These are phyloP conservation scores for Paradoxurus hermaphroditus DNA, from an alignment of 2,113 vertebrate genomes.

Conservation along the genomic window DNA sequence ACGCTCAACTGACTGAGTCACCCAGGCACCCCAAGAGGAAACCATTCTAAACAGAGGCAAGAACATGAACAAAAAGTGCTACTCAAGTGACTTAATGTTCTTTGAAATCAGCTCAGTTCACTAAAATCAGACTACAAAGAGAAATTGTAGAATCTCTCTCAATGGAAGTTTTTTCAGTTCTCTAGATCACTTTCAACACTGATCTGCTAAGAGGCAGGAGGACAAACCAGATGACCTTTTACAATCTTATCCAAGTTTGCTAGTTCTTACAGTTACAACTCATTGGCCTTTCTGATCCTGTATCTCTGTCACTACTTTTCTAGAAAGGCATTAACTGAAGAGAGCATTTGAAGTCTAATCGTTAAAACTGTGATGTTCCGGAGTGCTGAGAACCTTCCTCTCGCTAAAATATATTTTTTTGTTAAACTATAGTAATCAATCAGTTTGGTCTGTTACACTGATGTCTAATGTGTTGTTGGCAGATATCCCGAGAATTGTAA, in stretches of 20 bases:
- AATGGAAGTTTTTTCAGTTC: background rate
- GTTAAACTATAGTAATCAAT: background rate
- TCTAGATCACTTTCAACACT: background rate
- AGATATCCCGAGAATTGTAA: background rate
- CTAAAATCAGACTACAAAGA: background rate
- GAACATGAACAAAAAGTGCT: background rate
- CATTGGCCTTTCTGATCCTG: background rate
- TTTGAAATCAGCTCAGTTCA: background rate
- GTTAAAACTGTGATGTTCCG: slow-evolving; percentile 1
- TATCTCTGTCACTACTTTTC: background rate
- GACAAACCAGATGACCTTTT: background rate
- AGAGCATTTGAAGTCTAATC: background rate
- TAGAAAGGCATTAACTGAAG: background rate
- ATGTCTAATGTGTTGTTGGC: background rate
- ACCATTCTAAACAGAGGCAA: background rate
- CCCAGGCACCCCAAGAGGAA: no score
- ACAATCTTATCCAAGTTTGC: background rate
- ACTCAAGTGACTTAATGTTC: slow-evolving; percentile 2
- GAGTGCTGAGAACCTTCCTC: background rate
- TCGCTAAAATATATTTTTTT: background rate
- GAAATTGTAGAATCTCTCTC: background rate
- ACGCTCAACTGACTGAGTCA: no score
- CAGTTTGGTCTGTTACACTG: background rate
- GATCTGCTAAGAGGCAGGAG: background rate
- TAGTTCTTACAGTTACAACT: background rate